Evolutionary conservation across 2,113 vertebrate genomes (phyloP), one percentile per base, ranked within the genome.

Genomic region (Crotalus tigris): DNA sequence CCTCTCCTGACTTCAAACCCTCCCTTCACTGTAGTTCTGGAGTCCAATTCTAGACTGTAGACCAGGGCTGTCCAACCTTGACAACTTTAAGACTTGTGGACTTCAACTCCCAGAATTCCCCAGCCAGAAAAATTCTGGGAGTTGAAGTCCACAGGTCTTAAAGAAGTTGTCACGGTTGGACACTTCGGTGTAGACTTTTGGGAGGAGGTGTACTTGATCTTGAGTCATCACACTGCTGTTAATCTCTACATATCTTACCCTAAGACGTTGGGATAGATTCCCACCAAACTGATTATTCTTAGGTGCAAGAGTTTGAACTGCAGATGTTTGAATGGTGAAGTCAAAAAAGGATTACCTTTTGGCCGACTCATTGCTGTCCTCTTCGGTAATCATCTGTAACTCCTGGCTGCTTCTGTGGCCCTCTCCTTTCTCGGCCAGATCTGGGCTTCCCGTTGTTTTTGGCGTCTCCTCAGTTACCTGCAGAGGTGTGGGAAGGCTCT

Each of bases 321-420:
- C 29, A 69, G 64, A 5, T 5, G 1, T 69, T 64, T 61, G 44
- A 90, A 95, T 0, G 33, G 94, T 87, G 59, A 51, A 57, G 89
- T 92, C 55, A 39, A 94, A 95, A 10, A 96, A 95, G 87, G 96
- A 98, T 94, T 99, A 99, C 99, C 99, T 98, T 95, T 98, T 98
- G 96, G 97, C 97, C 94, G 98, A 96, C 95, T 99, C 98, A 94
- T 98, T 98, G 91, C 95, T 95, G 93, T 97, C 96, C 90, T 98
- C 98, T 81, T 98, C 98, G 88, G 96, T 96, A 96, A 97, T 96
- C 97, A 97, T 98, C 95, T 98, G 98, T 96, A 98, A 95, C 95
- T 98, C 97, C 96, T 98, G 97, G 21, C 97, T 94, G 61, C 91
- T 94, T 93, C 96, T 97, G 55, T 95, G 96, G 92, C 95, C 53